Base-by-base conservation (phyloP, 2,113 vertebrate genomes). In the Oxygymnocypris stewartii region DNA sequence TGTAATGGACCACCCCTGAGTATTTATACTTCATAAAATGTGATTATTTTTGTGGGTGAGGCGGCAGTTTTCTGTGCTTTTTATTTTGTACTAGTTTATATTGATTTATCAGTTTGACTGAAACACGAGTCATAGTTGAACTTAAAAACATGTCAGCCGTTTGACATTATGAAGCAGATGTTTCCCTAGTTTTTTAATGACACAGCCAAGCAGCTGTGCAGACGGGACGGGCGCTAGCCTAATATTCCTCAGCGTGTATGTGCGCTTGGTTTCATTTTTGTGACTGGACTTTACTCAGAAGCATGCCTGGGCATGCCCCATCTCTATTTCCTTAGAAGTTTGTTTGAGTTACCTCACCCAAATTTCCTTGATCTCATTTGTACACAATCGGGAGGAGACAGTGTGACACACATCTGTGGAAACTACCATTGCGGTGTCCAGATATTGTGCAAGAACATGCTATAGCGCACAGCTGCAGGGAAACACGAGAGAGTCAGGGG, bases 241-340 rank as follows among this genome's bases (percentile, higher is more conserved):
- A 61, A 40, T 57, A 20, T 49, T 31, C 73, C 28, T 74, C 18
- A 65, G 54, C 31, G 35, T 82, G 37, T 51, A 37, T 57, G 65
- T 74, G 51, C 6, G 3, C 49, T 82, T 89, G 77, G 35, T 59
- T 74, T 84, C 23, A 28, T 74, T 74, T 82, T 69, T 80, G 84
- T 78, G 87, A 87, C 49, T 23, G 80, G 51, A 78, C 73, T 82
- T 88, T 83, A 63, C 10, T 51, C 84, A 61, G 40, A 86, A 87
- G 92, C 93, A 93, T 94, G 93, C 85, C 91, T 79, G 85, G 92
- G 74, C 93, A 88, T 91, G 91, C 91, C 90, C 80, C 71, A 51
- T 84, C 31, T 49, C 61, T 81, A 59, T 74, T 84, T 75, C 84
- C 73, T 16, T 31, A 75, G 81, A 87, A 85, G 74, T 86, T 57